Conservation (phyloP, 2,113 vertebrate genomes). For the Cairina moschata region DNA sequence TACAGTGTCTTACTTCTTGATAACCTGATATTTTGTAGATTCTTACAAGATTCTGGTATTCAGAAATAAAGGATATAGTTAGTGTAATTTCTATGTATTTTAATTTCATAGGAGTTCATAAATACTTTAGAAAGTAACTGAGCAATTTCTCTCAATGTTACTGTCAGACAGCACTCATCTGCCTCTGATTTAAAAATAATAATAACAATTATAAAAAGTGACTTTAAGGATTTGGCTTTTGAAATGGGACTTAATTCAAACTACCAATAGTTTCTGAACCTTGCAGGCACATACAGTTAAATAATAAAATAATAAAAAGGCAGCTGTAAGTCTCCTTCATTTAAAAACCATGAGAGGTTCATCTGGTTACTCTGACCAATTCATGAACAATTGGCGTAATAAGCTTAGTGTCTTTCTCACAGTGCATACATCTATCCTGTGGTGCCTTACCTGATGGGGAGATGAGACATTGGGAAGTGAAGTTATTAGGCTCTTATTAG, state of each 20-base stretch:
- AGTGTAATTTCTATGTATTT: conserved; percentile 28
- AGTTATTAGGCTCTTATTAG: conserved; percentile 43
- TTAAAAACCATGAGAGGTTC: not conserved
- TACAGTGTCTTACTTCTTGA: conserved; percentile 11
- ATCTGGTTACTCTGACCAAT: conserved; percentile 13
- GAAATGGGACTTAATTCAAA: not conserved
- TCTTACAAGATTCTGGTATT: not conserved
- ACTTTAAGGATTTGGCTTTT: not conserved
- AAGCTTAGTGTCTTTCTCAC: conserved; percentile 1
- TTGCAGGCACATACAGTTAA: not conserved
- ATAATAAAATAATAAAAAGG: conserved; percentile 1
- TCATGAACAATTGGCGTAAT: not conserved
- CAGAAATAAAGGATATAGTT: conserved; percentile 50
- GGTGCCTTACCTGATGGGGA: not conserved
- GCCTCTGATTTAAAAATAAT: not conserved
- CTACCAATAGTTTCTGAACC: not conserved
- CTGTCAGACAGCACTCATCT: not conserved
- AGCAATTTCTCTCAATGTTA: conserved; percentile 1
- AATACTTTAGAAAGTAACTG: conserved; percentile 27
- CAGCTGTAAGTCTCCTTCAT: not conserved
- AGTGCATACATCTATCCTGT: not conserved
- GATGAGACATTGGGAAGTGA: conserved; percentile 15
- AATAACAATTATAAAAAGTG: not conserved
- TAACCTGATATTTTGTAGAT: conserved; percentile 14
- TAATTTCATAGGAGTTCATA: conserved; percentile 20